Base-by-base conservation (phyloP, 2,797 vertebrate genomes). In the Coregonus suidteri region DNA sequence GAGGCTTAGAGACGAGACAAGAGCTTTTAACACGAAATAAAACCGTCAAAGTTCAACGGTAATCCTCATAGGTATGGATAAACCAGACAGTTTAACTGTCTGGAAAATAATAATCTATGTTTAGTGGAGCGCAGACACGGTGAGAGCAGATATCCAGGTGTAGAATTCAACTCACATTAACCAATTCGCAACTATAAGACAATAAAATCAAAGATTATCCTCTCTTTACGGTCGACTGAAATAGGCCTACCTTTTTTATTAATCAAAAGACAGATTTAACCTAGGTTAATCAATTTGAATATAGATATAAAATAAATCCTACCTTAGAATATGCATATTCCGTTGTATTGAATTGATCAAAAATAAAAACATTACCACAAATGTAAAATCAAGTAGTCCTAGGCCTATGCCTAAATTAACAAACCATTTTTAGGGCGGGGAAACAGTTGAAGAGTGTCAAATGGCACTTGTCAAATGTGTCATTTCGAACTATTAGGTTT, bases 1-100 rank as follows among this genome's bases (percentile, higher is more conserved):
- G 91, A 88, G 85, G 91, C 91, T 93, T 91, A 93, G 25, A 88
- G 75, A n/a, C 37, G 83, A 91, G 86, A 91, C 91, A 67, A 75
- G 88, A 88, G 89, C 82, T 86, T 90, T 85, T 84, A 89, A 90
- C 85, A 87, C 74, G 75, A 78, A 88, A 87, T 89, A 86, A 91
- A 90, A 86, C 72, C 88, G 83, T 85, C 88, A 88, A 81, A 91
- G 90, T 93, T 91, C 90, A 91, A 74, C 79, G 78, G 64, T 91
- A 93, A 93, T 92, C 91, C 92, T 75, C 73, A 37, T 75, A 11
- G 18, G 53, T 68, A 79, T 72, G 77, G 77, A 81, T 81, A 75
- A 82, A 67, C 69, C 80, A 51, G 72, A 20, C 80, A 71, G 81
- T 80, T 34, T 20, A 11, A 6, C 16, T 37, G 15, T 20, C 20